A percentile compares a stretch with the other conserved stretches of the same genome.
phyloP scores from a whole-genome alignment of 2,113 vertebrate genomes.

The Vulpes ferrilata region DNA sequence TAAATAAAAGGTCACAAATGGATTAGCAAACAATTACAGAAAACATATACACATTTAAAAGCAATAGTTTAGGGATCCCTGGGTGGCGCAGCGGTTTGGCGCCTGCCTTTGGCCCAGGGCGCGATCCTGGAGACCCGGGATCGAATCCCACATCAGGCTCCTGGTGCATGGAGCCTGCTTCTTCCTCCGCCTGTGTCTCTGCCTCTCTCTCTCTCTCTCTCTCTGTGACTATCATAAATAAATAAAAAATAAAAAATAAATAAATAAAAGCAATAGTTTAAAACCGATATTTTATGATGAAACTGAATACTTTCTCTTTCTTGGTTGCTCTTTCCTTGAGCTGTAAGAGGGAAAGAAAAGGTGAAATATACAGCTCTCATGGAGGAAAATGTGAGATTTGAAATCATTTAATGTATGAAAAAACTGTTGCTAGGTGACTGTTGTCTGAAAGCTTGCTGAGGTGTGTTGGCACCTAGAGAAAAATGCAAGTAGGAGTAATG shows the following conservation, averaged over 20 bases:
- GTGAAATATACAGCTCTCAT: neutral
- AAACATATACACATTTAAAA: conserved; percentile 30
- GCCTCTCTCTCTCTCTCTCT: too few species aligned
- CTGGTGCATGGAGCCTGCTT: too few species aligned
- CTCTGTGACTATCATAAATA: too few species aligned
- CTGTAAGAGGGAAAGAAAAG: neutral
- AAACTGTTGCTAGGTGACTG: conserved; percentile 75
- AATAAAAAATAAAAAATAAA: too few species aligned
- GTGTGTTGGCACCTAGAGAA: conserved; percentile 19
- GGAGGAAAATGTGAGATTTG: conserved; percentile 2
- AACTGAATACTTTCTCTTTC: neutral
- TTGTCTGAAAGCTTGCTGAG: conserved; percentile 61
- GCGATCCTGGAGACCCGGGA: too few species aligned
- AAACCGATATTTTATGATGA: neutral
- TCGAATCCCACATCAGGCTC: too few species aligned
- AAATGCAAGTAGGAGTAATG: conserved; percentile 31
- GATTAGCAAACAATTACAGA: neutral
- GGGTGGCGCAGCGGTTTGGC: too few species aligned
- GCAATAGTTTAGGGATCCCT: neutral
- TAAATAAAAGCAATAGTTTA: neutral
- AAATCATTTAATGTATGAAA: conserved; percentile 55
- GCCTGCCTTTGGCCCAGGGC: too few species aligned
- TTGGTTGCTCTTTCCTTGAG: conserved; percentile 41
- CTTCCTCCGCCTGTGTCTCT: too few species aligned
- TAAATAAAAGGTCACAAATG: neutral